A percentile compares a stretch with the other conserved stretches of the same genome.
Evolutionary conservation across 2,888 invertebrate genomes (phyloP).

Genomic region (Drosophila nigricruria): DNA sequence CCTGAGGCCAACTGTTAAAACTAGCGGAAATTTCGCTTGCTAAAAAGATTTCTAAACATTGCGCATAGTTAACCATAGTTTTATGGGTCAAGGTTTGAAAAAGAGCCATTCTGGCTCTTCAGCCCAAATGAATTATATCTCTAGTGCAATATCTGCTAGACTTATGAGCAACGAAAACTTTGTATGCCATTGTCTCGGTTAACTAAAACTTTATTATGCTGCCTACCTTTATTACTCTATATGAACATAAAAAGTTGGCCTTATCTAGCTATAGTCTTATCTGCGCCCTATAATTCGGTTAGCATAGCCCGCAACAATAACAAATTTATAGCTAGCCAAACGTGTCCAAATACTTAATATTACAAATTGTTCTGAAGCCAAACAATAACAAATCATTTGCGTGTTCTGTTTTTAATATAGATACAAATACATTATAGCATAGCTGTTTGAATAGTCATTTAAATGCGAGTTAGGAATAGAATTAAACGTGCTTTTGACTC

Average conservation of each 20-base stretch:
- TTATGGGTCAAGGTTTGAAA: conserved; percentile 30
- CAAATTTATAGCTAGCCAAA: conserved; percentile 4
- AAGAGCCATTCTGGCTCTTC: not conserved
- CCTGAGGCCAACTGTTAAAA: conserved; percentile 9
- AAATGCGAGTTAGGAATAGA: not conserved
- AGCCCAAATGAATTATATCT: not conserved
- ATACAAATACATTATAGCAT: not conserved
- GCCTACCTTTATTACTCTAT: not conserved
- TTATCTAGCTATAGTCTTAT: conserved; percentile 23
- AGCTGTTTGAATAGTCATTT: not conserved
- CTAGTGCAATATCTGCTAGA: not conserved
- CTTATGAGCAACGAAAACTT: not conserved
- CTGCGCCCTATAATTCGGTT: not conserved
- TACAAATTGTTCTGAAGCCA: not conserved
- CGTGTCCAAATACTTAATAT: not conserved
- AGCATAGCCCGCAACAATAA: not conserved
- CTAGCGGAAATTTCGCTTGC: not conserved
- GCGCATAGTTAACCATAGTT: not conserved
- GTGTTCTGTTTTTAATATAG: not conserved
- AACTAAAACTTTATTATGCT: conserved; percentile 22
- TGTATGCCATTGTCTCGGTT: not conserved
- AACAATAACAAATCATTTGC: not conserved
- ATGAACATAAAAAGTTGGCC: not conserved
- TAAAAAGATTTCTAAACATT: not conserved
- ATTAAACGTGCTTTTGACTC: conserved; percentile 19